These are phyloP conservation scores for Formica selysi DNA, from an alignment of 1,140 invertebrate genomes.

Conservation along the genomic window DNA sequence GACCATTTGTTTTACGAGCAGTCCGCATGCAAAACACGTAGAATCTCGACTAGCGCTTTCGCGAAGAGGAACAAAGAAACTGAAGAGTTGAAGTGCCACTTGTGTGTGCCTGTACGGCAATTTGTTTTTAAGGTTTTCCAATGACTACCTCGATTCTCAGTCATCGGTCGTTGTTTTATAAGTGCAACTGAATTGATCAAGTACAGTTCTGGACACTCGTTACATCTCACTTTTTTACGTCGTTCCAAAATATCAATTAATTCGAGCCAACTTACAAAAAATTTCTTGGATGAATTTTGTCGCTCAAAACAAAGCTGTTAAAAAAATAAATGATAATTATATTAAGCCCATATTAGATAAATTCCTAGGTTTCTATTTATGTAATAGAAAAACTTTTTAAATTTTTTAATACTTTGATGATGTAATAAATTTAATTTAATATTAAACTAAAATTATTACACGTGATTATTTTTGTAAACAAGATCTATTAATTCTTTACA, in stretches of 20 bases:
- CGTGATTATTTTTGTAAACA: neutral
- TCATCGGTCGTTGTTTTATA: conserved; percentile 64
- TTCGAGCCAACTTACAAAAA: conserved; percentile 30
- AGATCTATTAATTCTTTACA: neutral
- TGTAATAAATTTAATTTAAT: neutral
- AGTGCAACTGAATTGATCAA: conserved; percentile 69
- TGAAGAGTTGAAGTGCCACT: conserved; percentile 65
- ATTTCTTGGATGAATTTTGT: neutral
- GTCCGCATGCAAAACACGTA: conserved; percentile 38
- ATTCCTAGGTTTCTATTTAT: neutral
- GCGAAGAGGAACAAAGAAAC: conserved; percentile 58
- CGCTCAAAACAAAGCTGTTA: neutral
- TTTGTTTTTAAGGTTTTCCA: conserved; percentile 71
- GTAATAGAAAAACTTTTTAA: neutral
- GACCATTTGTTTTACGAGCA: conserved; percentile 46
- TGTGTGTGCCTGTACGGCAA: conserved; percentile 50
- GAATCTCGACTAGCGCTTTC: conserved; percentile 50
- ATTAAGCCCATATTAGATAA: neutral
- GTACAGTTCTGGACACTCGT: conserved; percentile 55
- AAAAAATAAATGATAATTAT: neutral
- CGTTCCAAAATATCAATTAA: neutral
- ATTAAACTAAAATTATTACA: neutral
- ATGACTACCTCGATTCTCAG: conserved; percentile 20
- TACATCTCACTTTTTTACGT: conserved; percentile 72
- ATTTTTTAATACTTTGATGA: neutral